A percentile compares a stretch with the other conserved stretches of the same genome.
Conservation (phyloP, 2,113 vertebrate genomes). For the Perognathus longimembris region DNA sequence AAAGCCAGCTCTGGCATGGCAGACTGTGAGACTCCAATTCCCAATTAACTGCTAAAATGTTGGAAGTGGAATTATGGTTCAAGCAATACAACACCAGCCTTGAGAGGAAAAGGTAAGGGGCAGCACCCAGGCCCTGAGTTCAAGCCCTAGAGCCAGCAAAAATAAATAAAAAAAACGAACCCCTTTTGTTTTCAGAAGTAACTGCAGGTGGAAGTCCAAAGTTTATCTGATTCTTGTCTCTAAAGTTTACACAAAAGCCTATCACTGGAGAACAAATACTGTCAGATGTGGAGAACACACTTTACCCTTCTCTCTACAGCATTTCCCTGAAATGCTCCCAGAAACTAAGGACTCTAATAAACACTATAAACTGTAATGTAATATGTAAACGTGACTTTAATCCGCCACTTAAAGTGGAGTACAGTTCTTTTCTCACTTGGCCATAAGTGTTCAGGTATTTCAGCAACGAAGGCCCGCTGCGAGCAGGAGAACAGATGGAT, state of each 20-base stretch:
- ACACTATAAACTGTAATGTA: not conserved
- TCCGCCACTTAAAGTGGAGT: not conserved
- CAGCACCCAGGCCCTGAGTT: too few relatives aligned
- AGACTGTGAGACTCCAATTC: too few relatives aligned
- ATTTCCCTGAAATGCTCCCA: not conserved
- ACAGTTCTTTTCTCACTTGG: not conserved
- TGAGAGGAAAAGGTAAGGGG: too few relatives aligned
- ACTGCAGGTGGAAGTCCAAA: not conserved
- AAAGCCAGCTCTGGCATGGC: too few relatives aligned
- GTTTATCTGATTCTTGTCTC: conserved; percentile 13
- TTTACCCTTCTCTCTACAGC: not conserved
- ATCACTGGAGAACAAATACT: conserved; percentile 19
- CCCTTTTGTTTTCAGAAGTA: not conserved
- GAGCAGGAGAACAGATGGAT: not conserved
- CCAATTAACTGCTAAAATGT: too few relatives aligned
- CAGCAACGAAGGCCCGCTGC: not conserved
- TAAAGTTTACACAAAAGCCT: conserved; percentile 36
- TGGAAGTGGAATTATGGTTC: too few relatives aligned
- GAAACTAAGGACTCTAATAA: not conserved
- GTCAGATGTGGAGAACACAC: not conserved
- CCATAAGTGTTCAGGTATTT: not conserved
- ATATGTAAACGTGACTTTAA: not conserved
- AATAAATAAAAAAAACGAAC: too few relatives aligned
- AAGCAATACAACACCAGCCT: too few relatives aligned
- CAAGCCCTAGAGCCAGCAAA: too few relatives aligned